Evolutionary conservation across 2,797 vertebrate genomes (phyloP), one percentile per base, ranked within the genome.

Genomic region (Euthynnus affinis): DNA sequence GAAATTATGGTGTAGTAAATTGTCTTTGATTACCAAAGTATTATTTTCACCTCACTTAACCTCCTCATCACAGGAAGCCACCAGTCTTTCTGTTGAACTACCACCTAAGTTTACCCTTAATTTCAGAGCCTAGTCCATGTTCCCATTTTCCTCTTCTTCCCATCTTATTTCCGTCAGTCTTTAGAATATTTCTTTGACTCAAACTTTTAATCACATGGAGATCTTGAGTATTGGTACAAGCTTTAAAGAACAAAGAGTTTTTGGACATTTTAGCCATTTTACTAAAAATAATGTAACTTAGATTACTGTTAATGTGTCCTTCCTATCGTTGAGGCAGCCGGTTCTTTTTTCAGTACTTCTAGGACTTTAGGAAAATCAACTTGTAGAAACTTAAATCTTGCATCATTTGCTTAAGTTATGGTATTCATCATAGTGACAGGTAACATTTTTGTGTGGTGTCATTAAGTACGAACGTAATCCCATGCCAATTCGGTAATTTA

Each of bases 11-110:
- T 82, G 82, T 86, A 74, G 73, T 89, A 92, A 92, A 92, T 92
- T 91, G 87, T 87, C 85, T 91, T 85, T 93, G 90, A 92, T 92
- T 92, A 92, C 82, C 67, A 87, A 92, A 90, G 89, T 90, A 92
- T 92, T 93, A 90, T 90, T 93, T 92, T 93, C 89, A 93, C 89
- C 89, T 86, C 90, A 90, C 87, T 93, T 94, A 93, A 92, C 87
- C 90, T 81, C 73, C 69, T 91, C 88, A 89, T 91, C 87, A 90
- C 65, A 76, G 64, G 66, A 84, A 78, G 72, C 82, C 65, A 71
- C 59, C 34, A 76, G 72, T 68, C 71, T 53, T 59, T 78, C 79
- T 73, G 57, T 37, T 69, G 49, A 90, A 76, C 73, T 42, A 62
- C 59, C 48, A 64, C 27, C 23, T 55, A 46, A 83, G 67, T 23